A percentile compares a stretch with the other conserved stretches of the same genome.
phyloP scores from a whole-genome alignment of 2,797 vertebrate genomes.

The Eospalax fontanierii region DNA sequence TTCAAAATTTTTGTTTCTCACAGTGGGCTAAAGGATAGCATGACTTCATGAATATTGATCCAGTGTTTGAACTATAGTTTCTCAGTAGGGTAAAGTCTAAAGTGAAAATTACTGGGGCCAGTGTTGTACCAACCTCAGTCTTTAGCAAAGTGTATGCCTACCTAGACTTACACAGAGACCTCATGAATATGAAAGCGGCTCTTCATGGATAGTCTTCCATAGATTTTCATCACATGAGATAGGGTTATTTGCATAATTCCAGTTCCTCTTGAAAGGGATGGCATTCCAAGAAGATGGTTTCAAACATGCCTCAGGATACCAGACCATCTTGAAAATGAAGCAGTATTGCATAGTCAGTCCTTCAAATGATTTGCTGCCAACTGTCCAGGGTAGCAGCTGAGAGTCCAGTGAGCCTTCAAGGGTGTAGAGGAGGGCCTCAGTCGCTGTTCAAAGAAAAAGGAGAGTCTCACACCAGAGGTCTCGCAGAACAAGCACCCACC shows the following conservation, averaged over 20 bases:
- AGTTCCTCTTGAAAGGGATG: neutral
- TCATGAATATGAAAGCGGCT: neutral
- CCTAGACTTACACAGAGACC: neutral
- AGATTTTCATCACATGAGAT: neutral
- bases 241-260: neutral
- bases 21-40: slow-evolving; percentile 36
- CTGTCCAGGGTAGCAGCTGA: neutral
- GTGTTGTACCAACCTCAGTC: neutral
- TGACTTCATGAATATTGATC: slow-evolving; percentile 29
- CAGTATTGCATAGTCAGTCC: neutral
- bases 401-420: neutral
- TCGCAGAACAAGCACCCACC: neutral
- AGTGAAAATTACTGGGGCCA: neutral
- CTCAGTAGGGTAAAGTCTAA: neutral
- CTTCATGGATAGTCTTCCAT: neutral
- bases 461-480: neutral
- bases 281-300: neutral
- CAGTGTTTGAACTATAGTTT: neutral
- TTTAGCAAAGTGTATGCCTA: neutral
- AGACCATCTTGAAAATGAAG: neutral
- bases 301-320: neutral
- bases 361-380: neutral
- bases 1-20: slow-evolving; percentile 30
- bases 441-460: neutral
- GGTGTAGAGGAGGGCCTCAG: neutral